A percentile compares a stretch with the other conserved stretches of the same genome.
These are phyloP conservation scores for Bubalus kerabau DNA, from an alignment of 2,113 vertebrate genomes.

Conservation along the genomic window DNA sequence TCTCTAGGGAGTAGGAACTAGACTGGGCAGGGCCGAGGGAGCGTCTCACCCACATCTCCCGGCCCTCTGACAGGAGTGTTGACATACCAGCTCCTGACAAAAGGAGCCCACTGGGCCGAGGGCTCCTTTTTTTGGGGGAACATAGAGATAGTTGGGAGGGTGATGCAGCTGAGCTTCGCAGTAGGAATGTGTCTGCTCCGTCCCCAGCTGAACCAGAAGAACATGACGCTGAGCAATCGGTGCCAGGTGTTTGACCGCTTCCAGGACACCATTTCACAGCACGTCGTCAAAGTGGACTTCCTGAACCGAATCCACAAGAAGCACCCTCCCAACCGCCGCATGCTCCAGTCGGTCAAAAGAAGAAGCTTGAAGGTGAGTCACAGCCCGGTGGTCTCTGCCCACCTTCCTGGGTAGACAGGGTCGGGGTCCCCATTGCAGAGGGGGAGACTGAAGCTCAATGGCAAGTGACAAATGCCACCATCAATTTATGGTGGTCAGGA, in stretches of 20 bases:
- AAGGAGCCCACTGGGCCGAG: background rate
- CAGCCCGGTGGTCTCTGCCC: background rate
- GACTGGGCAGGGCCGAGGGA: background rate
- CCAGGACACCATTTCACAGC: slow-evolving; percentile 97
- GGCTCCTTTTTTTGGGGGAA: background rate
- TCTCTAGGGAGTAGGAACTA: background rate
- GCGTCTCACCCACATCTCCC: background rate
- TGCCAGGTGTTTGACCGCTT: slow-evolving; percentile 98
- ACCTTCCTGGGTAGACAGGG: background rate
- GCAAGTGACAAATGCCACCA: background rate
- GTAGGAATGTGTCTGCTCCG: slow-evolving; percentile 66
- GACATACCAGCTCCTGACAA: background rate
- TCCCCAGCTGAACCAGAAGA: slow-evolving; percentile 94
- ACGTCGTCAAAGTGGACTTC: slow-evolving; percentile 97
- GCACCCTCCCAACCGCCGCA: slow-evolving; percentile 88
- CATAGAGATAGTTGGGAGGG: background rate
- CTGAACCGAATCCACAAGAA: slow-evolving; percentile 93
- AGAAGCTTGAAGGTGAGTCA: slow-evolving; percentile 90
- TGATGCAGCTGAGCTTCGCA: slow-evolving; percentile 34
- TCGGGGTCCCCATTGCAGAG: background rate
- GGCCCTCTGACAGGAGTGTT: background rate
- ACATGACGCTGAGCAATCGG: slow-evolving; percentile 93
- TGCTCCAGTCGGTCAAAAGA: slow-evolving; percentile 85
- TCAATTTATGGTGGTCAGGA: background rate
- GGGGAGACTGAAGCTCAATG: background rate